Conservation (phyloP, 2,113 vertebrate species). For the Papio anubis region DNA sequence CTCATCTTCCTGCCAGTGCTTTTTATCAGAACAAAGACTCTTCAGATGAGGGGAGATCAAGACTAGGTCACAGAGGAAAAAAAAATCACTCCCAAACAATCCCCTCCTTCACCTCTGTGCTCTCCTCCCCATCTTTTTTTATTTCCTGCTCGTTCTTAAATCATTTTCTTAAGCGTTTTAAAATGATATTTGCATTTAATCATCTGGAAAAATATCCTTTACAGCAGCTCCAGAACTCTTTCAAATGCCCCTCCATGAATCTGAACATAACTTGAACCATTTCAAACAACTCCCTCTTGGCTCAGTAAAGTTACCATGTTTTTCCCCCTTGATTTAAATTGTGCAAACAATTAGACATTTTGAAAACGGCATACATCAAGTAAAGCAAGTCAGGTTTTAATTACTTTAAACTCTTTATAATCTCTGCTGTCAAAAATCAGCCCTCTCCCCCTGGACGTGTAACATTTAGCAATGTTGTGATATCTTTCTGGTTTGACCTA, state of each 20-base stretch:
- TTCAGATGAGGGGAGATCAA: conserved; percentile 74
- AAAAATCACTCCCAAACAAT: conserved; percentile 75
- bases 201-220: conserved; percentile 67
- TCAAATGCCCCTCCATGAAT: conserved; percentile 70
- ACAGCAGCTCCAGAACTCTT: conserved; percentile 59
- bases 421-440: conserved; percentile 59
- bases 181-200: conserved; percentile 72
- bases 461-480: conserved; percentile 39
- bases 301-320: conserved; percentile 38
- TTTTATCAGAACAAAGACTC: conserved; percentile 77
- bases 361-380: conserved; percentile 67
- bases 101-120: conserved; percentile 64
- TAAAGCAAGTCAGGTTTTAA: conserved; percentile 76
- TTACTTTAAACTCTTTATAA: conserved; percentile 70
- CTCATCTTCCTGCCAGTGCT: conserved; percentile 67
- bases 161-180: conserved; percentile 64
- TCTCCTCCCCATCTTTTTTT: conserved; percentile 67
- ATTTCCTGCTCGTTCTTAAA: conserved; percentile 69
- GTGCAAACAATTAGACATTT: conserved; percentile 74
- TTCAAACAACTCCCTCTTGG: conserved; percentile 73
- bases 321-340: conserved; percentile 68
- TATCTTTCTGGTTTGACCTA: conserved; percentile 63
- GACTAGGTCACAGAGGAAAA: conserved; percentile 47
- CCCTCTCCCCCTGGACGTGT: background rate
- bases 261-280: conserved; percentile 74